Conservation (phyloP, 2,113 vertebrate species). For the Diglossa brunneiventris region DNA sequence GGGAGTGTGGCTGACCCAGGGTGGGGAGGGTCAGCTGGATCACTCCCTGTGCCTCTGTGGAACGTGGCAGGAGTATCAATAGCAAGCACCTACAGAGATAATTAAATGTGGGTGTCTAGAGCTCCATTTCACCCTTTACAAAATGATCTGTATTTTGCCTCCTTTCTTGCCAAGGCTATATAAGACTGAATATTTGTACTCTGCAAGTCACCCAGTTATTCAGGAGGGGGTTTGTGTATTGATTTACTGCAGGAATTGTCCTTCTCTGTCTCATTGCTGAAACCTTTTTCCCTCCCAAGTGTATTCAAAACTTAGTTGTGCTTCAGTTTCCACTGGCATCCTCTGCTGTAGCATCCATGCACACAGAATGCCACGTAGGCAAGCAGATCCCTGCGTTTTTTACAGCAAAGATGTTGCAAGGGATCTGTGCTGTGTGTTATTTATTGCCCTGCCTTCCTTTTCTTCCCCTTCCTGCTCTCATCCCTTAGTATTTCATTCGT, state of each 20-base stretch:
- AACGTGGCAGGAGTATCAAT: background rate
- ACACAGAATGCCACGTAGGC: background rate
- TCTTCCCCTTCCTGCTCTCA: background rate
- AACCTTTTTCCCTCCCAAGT: background rate
- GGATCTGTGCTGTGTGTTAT: background rate
- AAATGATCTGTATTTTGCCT: background rate
- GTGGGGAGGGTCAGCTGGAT: background rate
- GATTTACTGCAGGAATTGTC: background rate
- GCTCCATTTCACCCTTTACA: background rate
- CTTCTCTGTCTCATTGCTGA: background rate
- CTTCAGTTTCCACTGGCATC: background rate
- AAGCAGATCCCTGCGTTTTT: background rate
- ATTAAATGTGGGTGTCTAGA: background rate
- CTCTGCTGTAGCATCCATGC: background rate
- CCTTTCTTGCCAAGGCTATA: background rate
- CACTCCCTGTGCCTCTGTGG: rapidly evolving
- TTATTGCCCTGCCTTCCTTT: background rate
- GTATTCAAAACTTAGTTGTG: background rate
- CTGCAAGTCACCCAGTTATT: background rate
- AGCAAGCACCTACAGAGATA: background rate
- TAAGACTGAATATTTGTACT: background rate
- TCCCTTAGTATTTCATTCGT: background rate
- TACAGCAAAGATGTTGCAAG: background rate
- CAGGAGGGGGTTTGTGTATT: background rate
- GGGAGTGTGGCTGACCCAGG: background rate